Evolutionary conservation across 2,797 vertebrate genomes (phyloP), one percentile per base, ranked within the genome.

Genomic region (Stomatorhinus walkeri): DNA sequence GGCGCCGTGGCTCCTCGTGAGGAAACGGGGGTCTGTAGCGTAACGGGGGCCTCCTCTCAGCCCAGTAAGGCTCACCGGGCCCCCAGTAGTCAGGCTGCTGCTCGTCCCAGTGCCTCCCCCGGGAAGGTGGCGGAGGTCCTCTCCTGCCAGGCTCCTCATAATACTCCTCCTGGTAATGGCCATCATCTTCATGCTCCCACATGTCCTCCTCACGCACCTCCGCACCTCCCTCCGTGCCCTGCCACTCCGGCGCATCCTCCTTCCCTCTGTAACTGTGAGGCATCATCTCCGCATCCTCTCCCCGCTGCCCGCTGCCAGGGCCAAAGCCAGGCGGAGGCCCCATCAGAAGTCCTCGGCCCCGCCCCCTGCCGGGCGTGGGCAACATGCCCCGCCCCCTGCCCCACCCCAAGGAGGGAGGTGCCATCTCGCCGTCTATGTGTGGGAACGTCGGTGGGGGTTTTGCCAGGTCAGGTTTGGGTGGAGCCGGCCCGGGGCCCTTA

Each of bases 71-170:
- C 68, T 97, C 96, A 87, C 93, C 93, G 89, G 98, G 97, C 89
- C 96, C 96, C 88, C 93, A 95, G 93, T 96, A 97, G 68, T 98
- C 96, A 0, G 91, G 93, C 32, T 96, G 96, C 76, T 91, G 91
- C 24, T 97, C 97, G 91, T 96, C 96, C 98, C 97, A 99, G 68
- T 96, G 96, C 36, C 92, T 94, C 0, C 97, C 95, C 91, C 95
- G 94, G 90, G 96, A 95, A 95, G 95, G 96, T 87, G 95, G 91
- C 83, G 93, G 90, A 0, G 93, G 93, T 85, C 94, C 95, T 91
- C 92, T 92, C 88, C 9, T 92, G 92, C 93, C 94, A 89, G 95
- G 94, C 76, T 94, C 95, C 88, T 97, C 97, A 89, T 94, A 95
- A 91, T 94, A 95, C 2, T 95, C 94, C 43, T 95, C 95, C 61